phyloP scores from a whole-genome alignment of 2,888 invertebrate genomes.

The Hanleya hanleyi region DNA sequence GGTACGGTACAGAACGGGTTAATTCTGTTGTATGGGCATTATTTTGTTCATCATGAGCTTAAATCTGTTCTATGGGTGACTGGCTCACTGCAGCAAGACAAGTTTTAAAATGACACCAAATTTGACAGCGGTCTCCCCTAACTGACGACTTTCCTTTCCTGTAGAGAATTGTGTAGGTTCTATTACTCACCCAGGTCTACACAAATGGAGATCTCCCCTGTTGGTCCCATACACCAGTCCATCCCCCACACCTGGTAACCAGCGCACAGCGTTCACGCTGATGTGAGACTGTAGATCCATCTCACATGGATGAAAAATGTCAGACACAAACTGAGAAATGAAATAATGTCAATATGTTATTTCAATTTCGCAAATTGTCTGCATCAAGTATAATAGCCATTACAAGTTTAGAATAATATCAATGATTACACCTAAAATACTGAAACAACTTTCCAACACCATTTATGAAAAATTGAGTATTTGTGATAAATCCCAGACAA shows the following conservation, averaged over 20 bases:
- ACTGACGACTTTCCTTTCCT: not conserved
- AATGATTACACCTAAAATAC: no score
- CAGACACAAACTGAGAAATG: slow-evolving; percentile 60
- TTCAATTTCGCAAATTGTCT: no score
- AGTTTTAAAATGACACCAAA: not conserved
- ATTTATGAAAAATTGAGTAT: no score
- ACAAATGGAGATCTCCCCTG: slow-evolving; percentile 81
- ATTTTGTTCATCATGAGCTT: no score
- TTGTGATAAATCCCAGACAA: no score
- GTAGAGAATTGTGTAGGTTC: not conserved
- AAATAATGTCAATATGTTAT: not conserved
- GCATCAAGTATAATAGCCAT: no score
- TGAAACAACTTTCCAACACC: no score
- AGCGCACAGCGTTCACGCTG: slow-evolving; percentile 87
- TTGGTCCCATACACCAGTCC: slow-evolving; percentile 91
- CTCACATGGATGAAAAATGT: slow-evolving; percentile 64
- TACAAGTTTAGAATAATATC: no score
- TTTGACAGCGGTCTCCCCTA: no score
- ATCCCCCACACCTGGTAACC: slow-evolving; percentile 88
- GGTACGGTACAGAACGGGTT: no score
- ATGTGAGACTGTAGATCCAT: slow-evolving; percentile 76
- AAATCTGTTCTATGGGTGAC: no score
- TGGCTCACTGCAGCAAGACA: not conserved
- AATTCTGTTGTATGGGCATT: no score
- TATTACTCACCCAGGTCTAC: slow-evolving; percentile 59